These are phyloP conservation scores for Oreochromis niloticus DNA, from an alignment of 2,113 vertebrate genomes.

Conservation along the genomic window DNA sequence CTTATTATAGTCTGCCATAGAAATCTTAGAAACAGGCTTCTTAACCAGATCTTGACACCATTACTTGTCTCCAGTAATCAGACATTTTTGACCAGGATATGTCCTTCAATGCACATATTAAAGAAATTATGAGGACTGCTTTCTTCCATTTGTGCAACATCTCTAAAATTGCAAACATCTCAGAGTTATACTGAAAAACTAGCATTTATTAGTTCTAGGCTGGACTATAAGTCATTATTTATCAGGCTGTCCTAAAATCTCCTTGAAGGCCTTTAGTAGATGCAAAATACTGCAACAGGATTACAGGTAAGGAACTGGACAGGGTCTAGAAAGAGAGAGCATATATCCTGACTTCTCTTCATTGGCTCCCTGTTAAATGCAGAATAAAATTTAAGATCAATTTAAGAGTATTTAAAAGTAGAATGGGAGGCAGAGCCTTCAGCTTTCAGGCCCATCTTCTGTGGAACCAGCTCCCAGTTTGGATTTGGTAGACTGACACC, in stretches of 20 bases:
- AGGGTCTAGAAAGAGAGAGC: background rate
- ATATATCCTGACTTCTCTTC: background rate
- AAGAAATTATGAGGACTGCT: no score
- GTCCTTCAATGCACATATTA: no score
- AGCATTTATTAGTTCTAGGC: background rate
- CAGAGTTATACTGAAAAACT: background rate
- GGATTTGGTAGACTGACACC: accelerated
- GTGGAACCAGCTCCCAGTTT: accelerated
- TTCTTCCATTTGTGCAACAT: no score
- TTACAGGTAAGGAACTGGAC: background rate
- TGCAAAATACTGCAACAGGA: background rate
- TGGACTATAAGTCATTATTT: background rate
- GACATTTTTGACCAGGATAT: no score
- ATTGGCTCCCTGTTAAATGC: accelerated
- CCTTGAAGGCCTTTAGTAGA: background rate
- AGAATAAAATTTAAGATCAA: background rate
- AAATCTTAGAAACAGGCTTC: no score
- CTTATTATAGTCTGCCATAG: no score
- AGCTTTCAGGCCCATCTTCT: accelerated
- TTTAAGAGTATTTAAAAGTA: background rate
- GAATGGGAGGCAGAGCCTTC: accelerated
- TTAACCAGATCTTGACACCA: no score
- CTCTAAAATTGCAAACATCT: no score
- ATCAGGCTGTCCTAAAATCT: background rate
- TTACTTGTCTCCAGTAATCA: no score